Evolutionary conservation across 2,113 vertebrate species (phyloP).

Genomic region (Nycticebus coucang): DNA sequence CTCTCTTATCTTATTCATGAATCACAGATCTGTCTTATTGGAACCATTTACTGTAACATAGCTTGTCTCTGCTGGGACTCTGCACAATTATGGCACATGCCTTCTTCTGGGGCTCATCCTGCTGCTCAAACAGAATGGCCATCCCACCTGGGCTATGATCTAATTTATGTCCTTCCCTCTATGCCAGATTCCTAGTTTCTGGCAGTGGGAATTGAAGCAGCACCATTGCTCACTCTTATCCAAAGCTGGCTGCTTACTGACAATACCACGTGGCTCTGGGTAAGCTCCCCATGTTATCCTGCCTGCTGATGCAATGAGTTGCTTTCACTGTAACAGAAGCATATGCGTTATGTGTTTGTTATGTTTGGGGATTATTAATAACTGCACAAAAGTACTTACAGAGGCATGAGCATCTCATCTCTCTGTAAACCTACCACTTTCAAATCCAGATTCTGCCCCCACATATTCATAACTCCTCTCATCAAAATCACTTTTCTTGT

Average conservation of each 20-base stretch:
- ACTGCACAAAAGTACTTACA: constrained; percentile 61
- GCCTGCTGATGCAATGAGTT: not conserved
- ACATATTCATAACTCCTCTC: constrained; percentile 41
- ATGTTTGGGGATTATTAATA: constrained; percentile 68
- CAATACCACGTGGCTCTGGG: not conserved
- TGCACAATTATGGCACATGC: not conserved
- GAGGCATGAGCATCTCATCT: constrained; percentile 47
- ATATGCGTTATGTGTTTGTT: constrained; percentile 57
- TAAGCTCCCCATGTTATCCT: constrained; percentile 19
- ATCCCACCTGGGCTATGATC: constrained; percentile 58
- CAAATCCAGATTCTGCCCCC: constrained; percentile 58
- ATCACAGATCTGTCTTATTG: constrained; percentile 45
- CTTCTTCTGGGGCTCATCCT: constrained; percentile 21
- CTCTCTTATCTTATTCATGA: not conserved
- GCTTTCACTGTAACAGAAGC: constrained; percentile 61
- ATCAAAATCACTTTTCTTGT: constrained; percentile 21
- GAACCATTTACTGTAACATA: constrained; percentile 36
- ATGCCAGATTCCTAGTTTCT: constrained; percentile 50
- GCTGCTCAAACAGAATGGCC: constrained; percentile 51
- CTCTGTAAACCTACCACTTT: constrained; percentile 54
- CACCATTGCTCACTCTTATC: not conserved
- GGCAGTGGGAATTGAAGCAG: not conserved
- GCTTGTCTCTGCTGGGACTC: not conserved
- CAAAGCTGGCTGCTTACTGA: constrained; percentile 27
- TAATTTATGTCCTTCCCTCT: constrained; percentile 62